Evolutionary conservation across 1,140 invertebrate species (phyloP), one percentile per base, ranked within the genome.

Genomic region (Drusus annulatus): DNA sequence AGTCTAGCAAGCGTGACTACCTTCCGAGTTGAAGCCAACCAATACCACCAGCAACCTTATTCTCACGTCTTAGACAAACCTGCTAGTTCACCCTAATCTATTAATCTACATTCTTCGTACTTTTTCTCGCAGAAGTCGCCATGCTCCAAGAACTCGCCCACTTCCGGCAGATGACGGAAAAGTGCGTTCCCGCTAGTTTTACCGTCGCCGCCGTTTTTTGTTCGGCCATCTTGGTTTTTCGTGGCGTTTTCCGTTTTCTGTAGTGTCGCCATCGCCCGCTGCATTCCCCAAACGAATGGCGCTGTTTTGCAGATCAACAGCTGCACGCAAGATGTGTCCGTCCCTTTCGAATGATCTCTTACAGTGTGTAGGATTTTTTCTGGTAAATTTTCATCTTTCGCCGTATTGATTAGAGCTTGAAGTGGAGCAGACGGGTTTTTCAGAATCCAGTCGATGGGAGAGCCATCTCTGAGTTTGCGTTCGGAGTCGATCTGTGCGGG

Each of bases 221-320:
- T 21, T 25, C 19, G 62, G 63, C 56, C 58, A 74, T 75, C 73
- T 17, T 56, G 25, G 5, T 13, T 75, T 36, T 69, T 56, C 25
- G 73, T 50, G 31, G 83, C 84, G 65, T 86, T 86, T 79, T 85
- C 84, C 6, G 16, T 17, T 83, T 78, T 19, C 87, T 31, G 80
- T 25, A 87, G 86, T 31, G 86, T 86, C 81, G 89, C 88, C 1
- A 94, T 85, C 1, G 93, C 91, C 36, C 90, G 90, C 86, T 96
- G 95, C 90, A 95, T 94, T 71, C 93, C 93, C 86, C 89, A 91
- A 80, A 96, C 92, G 52, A 96, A 91, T 1, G 95, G 95, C 1
- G 93, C 91, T 58, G 92, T 91, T 88, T 96, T 96, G 85, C 95
- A 96, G 75, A 96, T 86, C 13, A 96, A 85, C 16, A 95, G 87